A percentile compares a stretch with the other conserved stretches of the same genome.
phyloP scores from a whole-genome alignment of 1,140 invertebrate species.

The Coptotermes formosanus region DNA sequence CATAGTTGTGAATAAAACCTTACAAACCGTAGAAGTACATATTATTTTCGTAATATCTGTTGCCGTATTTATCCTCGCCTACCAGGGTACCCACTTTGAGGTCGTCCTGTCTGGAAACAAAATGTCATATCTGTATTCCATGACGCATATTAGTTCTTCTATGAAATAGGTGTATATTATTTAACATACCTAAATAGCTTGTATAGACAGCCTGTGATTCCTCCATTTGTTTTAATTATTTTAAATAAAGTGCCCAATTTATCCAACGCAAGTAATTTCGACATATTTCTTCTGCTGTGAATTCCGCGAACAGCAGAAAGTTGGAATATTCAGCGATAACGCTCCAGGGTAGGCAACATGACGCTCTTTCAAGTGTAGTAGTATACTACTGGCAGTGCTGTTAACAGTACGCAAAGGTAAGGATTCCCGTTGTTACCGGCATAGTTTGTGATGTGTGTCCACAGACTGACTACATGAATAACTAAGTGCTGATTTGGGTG shows the following conservation, averaged over 20 bases:
- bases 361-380: too few species aligned
- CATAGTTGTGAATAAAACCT: not conserved
- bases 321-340: too few species aligned
- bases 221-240: constrained; percentile 24
- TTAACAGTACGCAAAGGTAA: too few species aligned
- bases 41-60: constrained; percentile 95
- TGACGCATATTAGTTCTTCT: not conserved
- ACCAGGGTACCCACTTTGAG: constrained; percentile 81
- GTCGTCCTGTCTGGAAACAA: constrained; percentile 71
- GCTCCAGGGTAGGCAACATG: too few species aligned
- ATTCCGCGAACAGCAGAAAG: not conserved
- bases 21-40: constrained; percentile 77
- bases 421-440: too few species aligned
- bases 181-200: constrained; percentile 17
- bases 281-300: not conserved
- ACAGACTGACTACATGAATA: too few species aligned
- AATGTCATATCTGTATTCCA: not conserved
- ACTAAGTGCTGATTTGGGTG: too few species aligned
- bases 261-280: constrained; percentile 16
- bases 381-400: too few species aligned
- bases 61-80: constrained; percentile 95
- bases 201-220: not conserved
- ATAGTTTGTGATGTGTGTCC: too few species aligned
- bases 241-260: constrained; percentile 3
- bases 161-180: not conserved